phyloP scores from a whole-genome alignment of 2,113 vertebrate genomes.

The Lutjanus erythropterus region DNA sequence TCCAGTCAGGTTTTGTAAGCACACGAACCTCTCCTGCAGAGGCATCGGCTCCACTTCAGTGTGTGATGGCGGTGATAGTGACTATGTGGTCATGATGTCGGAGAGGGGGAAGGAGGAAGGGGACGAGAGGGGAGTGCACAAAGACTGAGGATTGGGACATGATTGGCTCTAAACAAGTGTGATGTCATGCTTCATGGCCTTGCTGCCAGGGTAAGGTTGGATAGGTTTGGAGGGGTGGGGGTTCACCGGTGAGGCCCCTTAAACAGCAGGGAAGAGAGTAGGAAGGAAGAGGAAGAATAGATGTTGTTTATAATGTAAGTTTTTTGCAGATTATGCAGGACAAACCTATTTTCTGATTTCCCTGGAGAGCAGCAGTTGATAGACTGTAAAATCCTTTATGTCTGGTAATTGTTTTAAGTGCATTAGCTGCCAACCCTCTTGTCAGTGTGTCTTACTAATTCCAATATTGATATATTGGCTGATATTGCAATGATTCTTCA shows the following conservation, averaged over 20 bases:
- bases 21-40: constrained; percentile 26
- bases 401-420: constrained; percentile 6
- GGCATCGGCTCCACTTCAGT: constrained; percentile 34
- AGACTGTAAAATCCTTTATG: constrained; percentile 15
- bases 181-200: constrained; percentile 57
- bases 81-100: constrained; percentile 51
- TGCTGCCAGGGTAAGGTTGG: constrained; percentile 23
- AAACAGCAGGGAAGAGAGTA: neutral
- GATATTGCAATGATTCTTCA: no score
- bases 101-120: neutral
- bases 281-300: neutral
- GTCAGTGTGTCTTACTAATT: neutral
- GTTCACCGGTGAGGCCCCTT: neutral
- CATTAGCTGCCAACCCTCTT: neutral
- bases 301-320: neutral
- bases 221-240: neutral
- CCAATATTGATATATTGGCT: no score
- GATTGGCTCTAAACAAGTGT: constrained; percentile 53
- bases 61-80: constrained; percentile 49
- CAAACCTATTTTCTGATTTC: neutral
- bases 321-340: neutral
- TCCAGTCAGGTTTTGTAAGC: constrained; percentile 41
- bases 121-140: constrained; percentile 6
- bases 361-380: neutral
- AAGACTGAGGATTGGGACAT: constrained; percentile 25